Conservation (phyloP, 2,113 vertebrate genomes). For the Oncorhynchus masou region DNA sequence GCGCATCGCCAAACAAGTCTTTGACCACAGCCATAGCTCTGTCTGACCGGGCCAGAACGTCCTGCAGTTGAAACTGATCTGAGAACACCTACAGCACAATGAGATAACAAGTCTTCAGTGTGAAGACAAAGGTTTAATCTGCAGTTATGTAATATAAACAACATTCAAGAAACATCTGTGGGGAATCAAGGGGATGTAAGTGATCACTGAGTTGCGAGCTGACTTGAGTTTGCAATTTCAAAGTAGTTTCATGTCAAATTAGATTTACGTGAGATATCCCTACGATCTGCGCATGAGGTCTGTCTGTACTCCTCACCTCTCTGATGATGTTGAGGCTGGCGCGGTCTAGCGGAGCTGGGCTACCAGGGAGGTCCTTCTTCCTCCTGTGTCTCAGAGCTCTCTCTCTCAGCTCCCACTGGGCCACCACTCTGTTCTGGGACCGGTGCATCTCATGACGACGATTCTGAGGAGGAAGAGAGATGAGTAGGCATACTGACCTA, state of each 20-base stretch:
- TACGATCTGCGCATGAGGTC: background rate
- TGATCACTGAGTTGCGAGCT: background rate
- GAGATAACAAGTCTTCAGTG: background rate
- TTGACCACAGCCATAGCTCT: conserved; percentile 81
- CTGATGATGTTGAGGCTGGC: conserved; percentile 79
- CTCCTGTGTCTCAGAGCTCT: conserved; percentile 74
- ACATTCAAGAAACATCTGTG: background rate
- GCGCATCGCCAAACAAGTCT: conserved; percentile 80
- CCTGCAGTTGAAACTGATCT: conserved; percentile 83
- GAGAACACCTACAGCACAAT: conserved; percentile 79
- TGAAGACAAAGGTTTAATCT: too few relatives aligned
- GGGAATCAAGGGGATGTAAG: background rate
- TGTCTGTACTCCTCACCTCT: conserved; percentile 74
- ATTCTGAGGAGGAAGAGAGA: conserved; percentile 58
- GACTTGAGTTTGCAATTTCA: background rate
- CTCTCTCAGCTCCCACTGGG: conserved; percentile 86
- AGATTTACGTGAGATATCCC: too few relatives aligned
- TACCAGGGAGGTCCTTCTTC: conserved; percentile 62
- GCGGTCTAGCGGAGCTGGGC: conserved; percentile 71
- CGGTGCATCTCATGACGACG: conserved; percentile 87
- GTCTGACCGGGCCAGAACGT: conserved; percentile 83
- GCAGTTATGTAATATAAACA: background rate
- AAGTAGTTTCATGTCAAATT: too few relatives aligned
- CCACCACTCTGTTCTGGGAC: conserved; percentile 84
- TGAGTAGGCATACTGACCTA: background rate